phyloP scores from a whole-genome alignment of 2,113 vertebrate genomes.

The Leucopternis melanops region DNA sequence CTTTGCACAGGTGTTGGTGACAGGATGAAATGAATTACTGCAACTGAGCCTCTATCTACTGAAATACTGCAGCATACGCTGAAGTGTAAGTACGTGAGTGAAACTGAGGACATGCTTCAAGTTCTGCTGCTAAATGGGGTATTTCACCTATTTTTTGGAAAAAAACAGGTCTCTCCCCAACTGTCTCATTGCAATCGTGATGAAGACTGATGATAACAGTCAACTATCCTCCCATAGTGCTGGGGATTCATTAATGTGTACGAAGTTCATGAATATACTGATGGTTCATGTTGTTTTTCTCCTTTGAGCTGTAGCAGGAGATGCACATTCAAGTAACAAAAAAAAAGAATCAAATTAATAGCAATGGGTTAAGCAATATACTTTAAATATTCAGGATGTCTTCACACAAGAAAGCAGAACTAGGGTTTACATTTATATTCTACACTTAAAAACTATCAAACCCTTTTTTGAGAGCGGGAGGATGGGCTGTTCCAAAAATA shows the following conservation, averaged over 20 bases:
- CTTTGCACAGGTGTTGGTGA: neutral
- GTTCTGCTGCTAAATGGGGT: neutral
- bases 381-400: neutral
- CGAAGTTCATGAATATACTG: neutral
- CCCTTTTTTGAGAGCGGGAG: neutral
- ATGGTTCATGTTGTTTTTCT: neutral
- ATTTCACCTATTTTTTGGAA: neutral
- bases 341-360: neutral
- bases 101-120: neutral
- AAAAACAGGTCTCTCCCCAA: neutral
- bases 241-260: neutral
- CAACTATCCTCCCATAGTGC: neutral
- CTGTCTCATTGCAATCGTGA: neutral
- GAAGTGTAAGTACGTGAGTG: neutral
- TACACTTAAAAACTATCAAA: neutral
- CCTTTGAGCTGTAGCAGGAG: neutral
- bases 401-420: neutral
- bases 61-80: neutral
- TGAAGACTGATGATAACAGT: neutral
- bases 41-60: neutral
- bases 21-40: neutral
- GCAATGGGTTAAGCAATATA: neutral
- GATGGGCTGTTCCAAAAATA: neutral
- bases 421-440: neutral
- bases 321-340: neutral